These are phyloP conservation scores for Adoxophyes honmai DNA, from an alignment of 1,140 invertebrate genomes.

Conservation along the genomic window DNA sequence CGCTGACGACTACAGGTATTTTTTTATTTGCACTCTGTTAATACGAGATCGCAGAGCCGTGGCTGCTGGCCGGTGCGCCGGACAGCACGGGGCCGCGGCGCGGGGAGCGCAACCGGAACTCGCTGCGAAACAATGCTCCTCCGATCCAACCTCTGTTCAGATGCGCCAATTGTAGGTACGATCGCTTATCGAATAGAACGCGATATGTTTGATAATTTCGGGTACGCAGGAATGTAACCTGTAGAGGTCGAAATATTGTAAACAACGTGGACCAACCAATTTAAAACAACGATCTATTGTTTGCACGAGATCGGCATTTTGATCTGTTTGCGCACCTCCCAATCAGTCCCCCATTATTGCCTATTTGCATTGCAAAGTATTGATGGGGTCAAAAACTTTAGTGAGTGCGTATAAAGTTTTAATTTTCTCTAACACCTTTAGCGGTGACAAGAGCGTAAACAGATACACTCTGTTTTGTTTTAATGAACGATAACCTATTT, in stretches of 20 bases:
- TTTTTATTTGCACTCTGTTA: constrained; percentile 60
- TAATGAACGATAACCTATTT: constrained; percentile 33
- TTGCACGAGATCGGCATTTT: constrained; percentile 17
- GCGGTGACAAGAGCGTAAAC: not conserved
- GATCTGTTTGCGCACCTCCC: not conserved
- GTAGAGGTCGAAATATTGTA: not conserved
- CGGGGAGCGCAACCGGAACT: constrained; percentile 57
- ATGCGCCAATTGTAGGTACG: constrained; percentile 20
- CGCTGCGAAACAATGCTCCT: constrained; percentile 41
- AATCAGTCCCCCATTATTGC: constrained; percentile 3
- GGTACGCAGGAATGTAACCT: constrained; percentile 9
- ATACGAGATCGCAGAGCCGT: constrained; percentile 48
- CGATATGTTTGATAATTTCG: constrained; percentile 14
- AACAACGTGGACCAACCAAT: constrained; percentile 18
- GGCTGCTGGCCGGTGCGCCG: constrained; percentile 28
- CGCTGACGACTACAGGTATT: constrained; percentile 72
- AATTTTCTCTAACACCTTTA: no score
- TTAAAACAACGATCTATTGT: constrained; percentile 28
- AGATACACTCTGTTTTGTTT: not conserved
- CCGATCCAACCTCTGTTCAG: constrained; percentile 19
- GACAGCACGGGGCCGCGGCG: constrained; percentile 26
- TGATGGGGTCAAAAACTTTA: not conserved
- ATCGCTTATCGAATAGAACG: not conserved
- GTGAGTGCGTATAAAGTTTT: no score
- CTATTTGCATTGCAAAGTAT: constrained; percentile 3